These are phyloP conservation scores for Drosophila dives DNA, from an alignment of 2,888 invertebrate species.

Conservation along the genomic window DNA sequence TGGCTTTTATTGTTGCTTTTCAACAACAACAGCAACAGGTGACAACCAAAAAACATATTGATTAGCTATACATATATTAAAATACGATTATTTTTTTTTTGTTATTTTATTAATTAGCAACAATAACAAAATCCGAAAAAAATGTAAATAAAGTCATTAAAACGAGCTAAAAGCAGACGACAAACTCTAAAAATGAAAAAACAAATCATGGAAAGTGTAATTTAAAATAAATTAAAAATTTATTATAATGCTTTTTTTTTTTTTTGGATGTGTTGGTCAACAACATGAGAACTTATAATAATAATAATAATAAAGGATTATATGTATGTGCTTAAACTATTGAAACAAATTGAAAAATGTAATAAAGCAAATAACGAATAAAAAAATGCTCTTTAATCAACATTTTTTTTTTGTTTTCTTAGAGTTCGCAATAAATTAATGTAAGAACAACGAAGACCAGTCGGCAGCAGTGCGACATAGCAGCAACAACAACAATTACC, in stretches of 20 bases:
- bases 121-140: constrained; percentile 36
- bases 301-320: constrained; percentile 9
- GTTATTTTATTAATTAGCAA: constrained; percentile 57
- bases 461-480: constrained; percentile 35
- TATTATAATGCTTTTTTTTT: constrained; percentile 33
- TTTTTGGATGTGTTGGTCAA: not conserved
- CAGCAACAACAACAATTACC: constrained; percentile 63
- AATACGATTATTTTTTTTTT: constrained; percentile 38
- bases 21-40: constrained; percentile 57
- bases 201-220: constrained; percentile 42
- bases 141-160: constrained; percentile 56
- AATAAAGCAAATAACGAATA: not conserved
- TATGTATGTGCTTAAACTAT: constrained; percentile 13
- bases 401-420: constrained; percentile 19
- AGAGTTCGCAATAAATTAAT: constrained; percentile 37
- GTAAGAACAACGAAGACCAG: constrained; percentile 29
- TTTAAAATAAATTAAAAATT: constrained; percentile 60
- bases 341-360: not conserved
- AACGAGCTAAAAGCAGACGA: constrained; percentile 15
- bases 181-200: constrained; percentile 8
- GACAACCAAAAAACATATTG: constrained; percentile 43
- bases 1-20: constrained; percentile 17
- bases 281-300: constrained; percentile 7
- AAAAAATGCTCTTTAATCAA: constrained; percentile 2
- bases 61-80: constrained; percentile 48